Percentiles rank a stretch among this genome's conserved stretches.
phyloP scores from a whole-genome alignment of 2,113 vertebrate genomes.

The Aegotheles bennettii region DNA sequence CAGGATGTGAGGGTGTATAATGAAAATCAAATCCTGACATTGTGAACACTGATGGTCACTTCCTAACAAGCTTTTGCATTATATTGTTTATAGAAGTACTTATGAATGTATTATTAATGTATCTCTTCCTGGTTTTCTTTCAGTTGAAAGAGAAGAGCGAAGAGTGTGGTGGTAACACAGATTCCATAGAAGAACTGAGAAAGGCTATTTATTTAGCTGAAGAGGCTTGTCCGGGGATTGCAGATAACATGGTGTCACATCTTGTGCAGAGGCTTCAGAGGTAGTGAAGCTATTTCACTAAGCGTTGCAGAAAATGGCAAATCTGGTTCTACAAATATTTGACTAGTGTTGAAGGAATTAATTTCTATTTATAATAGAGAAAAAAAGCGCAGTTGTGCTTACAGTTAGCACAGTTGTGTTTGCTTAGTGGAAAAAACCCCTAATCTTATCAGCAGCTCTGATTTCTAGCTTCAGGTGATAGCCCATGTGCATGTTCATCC shows the following conservation, averaged over 20 bases:
- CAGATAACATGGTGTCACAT: conserved; percentile 90
- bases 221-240: conserved; percentile 89
- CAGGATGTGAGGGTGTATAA: background rate
- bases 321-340: background rate
- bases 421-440: background rate
- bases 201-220: conserved; percentile 89
- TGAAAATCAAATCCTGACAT: background rate
- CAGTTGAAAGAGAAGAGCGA: conserved; percentile 89
- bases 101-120: background rate
- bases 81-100: background rate
- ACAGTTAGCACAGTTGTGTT: background rate
- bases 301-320: background rate
- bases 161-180: conserved; percentile 82
- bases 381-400: background rate
- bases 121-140: background rate
- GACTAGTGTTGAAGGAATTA: background rate
- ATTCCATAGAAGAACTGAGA: conserved; percentile 85
- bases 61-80: background rate
- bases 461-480: background rate
- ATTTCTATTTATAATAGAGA: background rate
- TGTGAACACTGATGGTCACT: background rate
- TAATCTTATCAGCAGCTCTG: background rate
- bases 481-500: rapidly evolving
- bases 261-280: conserved; percentile 93
- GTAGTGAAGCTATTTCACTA: conserved; percentile 59